phyloP scores from a whole-genome alignment of 2,888 invertebrate genomes.

The Temnothorax ravouxi region DNA sequence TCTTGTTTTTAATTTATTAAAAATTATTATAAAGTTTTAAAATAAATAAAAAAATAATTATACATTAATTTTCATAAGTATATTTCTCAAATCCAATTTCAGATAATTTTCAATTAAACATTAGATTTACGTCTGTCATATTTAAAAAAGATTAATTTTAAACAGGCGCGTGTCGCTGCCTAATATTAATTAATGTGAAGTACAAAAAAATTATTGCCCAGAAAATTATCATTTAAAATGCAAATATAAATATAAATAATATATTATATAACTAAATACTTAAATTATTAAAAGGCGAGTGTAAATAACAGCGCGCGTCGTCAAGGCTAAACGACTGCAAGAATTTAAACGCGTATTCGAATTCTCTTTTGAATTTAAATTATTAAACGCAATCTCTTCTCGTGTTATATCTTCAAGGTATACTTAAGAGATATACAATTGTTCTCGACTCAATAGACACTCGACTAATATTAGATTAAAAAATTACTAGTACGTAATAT shows the following conservation, averaged over 20 bases:
- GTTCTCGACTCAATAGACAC: neutral
- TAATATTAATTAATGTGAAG: too few relatives aligned
- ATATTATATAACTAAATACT: neutral
- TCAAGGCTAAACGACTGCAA: neutral
- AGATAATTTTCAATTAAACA: neutral
- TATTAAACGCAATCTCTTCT: neutral
- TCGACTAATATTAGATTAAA: neutral
- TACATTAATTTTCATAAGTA: neutral
- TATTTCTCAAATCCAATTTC: neutral
- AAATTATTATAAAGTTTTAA: neutral
- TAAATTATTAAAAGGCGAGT: neutral
- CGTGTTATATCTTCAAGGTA: neutral
- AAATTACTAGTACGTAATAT: neutral
- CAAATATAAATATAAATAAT: neutral
- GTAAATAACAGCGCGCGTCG: too few relatives aligned
- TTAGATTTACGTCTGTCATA: neutral
- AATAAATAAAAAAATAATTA: too few relatives aligned
- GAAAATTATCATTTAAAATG: neutral
- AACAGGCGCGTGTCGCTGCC: neutral
- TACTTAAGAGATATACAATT: neutral
- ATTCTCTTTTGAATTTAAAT: neutral
- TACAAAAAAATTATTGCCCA: too few relatives aligned
- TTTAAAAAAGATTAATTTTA: neutral
- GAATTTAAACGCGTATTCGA: neutral
- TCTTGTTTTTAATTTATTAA: neutral